Conservation (phyloP, 2,113 vertebrate species). For the Ceyx cyanopectus region DNA sequence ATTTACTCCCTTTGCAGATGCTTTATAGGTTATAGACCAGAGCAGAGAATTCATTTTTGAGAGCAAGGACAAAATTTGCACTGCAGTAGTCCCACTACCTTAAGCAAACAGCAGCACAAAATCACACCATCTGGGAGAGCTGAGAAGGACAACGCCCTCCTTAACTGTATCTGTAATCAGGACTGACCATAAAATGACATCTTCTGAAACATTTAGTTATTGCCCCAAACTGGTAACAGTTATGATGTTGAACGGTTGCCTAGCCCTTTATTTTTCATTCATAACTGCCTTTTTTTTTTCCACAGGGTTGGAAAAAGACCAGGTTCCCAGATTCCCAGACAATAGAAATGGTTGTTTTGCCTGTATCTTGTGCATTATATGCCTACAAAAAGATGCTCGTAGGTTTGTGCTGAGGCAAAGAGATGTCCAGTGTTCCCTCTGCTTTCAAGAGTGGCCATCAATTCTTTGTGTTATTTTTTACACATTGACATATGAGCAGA, state of each 20-base stretch:
- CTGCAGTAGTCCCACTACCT: neutral
- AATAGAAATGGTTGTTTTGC: neutral
- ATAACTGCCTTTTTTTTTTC: neutral
- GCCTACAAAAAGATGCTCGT: accelerated
- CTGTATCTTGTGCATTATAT: neutral
- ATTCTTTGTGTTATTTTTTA: neutral
- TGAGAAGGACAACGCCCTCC: neutral
- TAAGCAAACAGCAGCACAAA: neutral
- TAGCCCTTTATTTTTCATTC: neutral
- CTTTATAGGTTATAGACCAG: neutral
- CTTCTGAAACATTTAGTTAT: neutral
- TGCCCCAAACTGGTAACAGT: accelerated
- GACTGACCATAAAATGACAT: neutral
- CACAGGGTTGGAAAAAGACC: neutral
- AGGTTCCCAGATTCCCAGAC: neutral
- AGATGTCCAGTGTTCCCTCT: accelerated
- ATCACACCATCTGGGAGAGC: neutral
- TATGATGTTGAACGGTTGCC: neutral
- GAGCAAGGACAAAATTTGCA: neutral
- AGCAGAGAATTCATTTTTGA: neutral
- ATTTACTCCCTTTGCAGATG: neutral
- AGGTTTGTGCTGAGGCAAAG: neutral
- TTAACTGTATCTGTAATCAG: neutral
- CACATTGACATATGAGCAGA: neutral
- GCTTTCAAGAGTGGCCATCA: neutral